phyloP scores from a whole-genome alignment of 2,797 vertebrate species.

The Leptatherina wallacei region DNA sequence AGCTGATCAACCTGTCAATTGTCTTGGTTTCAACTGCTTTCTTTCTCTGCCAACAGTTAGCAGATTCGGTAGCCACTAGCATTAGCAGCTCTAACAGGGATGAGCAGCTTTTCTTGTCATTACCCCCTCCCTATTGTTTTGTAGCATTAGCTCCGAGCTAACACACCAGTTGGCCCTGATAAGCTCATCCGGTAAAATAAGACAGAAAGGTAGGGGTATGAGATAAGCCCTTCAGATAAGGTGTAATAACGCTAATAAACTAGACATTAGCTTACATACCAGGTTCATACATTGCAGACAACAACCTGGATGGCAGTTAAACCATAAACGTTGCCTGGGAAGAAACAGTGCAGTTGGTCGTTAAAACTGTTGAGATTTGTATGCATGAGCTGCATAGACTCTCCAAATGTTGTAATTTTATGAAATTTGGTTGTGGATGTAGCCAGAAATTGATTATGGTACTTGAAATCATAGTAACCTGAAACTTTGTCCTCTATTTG shows the following conservation, averaged over 20 bases:
- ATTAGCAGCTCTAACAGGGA: slow-evolving; percentile 70
- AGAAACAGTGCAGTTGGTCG: neutral
- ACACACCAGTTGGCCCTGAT: slow-evolving; percentile 52
- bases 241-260: slow-evolving; percentile 10
- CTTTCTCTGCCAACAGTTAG: slow-evolving; percentile 49
- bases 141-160: slow-evolving; percentile 73
- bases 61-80: slow-evolving; percentile 65
- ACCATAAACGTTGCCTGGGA: neutral
- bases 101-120: slow-evolving; percentile 71
- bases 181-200: slow-evolving; percentile 19
- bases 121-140: slow-evolving; percentile 76
- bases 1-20: slow-evolving; percentile 66
- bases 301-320: neutral
- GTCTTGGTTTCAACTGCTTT: slow-evolving; percentile 23
- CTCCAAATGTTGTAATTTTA: neutral
- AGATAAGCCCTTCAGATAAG: slow-evolving; percentile 30
- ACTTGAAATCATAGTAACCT: neutral
- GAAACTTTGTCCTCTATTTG: neutral
- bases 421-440: neutral
- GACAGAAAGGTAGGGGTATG: slow-evolving; percentile 1
- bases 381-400: neutral
- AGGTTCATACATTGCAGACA: neutral
- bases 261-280: neutral
- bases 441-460: neutral
- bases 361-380: neutral